Base-by-base conservation (phyloP, 2,797 vertebrate species). In the Mico argentatus region DNA sequence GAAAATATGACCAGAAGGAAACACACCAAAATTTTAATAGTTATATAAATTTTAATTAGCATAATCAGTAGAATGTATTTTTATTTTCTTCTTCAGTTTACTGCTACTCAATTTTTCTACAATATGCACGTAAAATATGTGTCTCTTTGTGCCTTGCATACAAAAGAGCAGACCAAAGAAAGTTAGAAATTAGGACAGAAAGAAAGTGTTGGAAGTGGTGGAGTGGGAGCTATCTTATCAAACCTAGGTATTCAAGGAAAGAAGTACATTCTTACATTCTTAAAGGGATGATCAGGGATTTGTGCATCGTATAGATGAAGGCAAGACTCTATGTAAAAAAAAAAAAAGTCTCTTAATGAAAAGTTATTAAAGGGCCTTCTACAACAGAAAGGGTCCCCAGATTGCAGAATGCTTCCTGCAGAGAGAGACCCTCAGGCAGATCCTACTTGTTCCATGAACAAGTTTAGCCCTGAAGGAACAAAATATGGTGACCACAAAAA, bases 401-500 rank as follows among this genome's bases (percentile, higher is more conserved):
- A 39, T 46, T 96, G 76, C 61, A 84, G 77, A 97, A 73, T 22
- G 44, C 46, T 59, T 93, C 87, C 94, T 95, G 75, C 61, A 67
- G 91, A 97, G 77, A 97, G 73, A 82, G 30, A 27, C 61, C 77
- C 89, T 55, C 6, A 7, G 92, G 95, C 85, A 79, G n/a, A 59
- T 76, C 41, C 50, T 82, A 24, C 76, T 76, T 57, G 59, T 85
- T 77, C 86, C 86, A 36, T 0, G 61, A 88, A 88, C 84, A 93
- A 88, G 70, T 90, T 90, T 55, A 97, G 52, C 87, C 93, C 92
- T 36, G 10, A 64, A 91, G 92, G 77, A 41, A 85, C 55, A 39
- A 91, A 88, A 20, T 27, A 55, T 48, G 84, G 79, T 93, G 73
- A 80, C 88, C 80, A 70, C 67, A 52, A 79, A 92, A 89, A 76